Base-by-base conservation (phyloP, 2,888 invertebrate genomes). In the Scrobipalpa atriplicella region DNA sequence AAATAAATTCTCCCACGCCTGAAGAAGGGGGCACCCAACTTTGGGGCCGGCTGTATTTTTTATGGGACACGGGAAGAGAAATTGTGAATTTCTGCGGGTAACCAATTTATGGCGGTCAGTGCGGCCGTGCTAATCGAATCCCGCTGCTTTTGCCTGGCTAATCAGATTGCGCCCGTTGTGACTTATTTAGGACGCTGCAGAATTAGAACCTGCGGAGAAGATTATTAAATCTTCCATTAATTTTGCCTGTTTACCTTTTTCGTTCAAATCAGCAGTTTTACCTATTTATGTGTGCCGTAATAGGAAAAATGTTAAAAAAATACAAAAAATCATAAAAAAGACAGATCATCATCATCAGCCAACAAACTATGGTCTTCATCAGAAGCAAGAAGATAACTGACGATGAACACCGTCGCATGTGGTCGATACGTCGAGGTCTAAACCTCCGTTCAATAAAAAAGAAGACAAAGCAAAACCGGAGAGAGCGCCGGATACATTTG, bases 41-140 rank as follows among this genome's bases (percentile, higher is more conserved):
- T 36, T 18, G 56, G 21, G 56, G 13, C 13, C 21, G 18, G 21
- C 18, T 18, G 29, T n/a, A 38, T 8, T 39, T 19, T 41, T 41
- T 41, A 39, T 61, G 21, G 39, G 19, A 41, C 41, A 8, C 41
- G 5, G 41, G 18, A 38, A 61, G 63, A 56, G 54, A 56, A 64
- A 67, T 67, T 47, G 47, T 47, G 47, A 47, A 75, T 70, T 77
- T 67, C 73, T 71, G 72, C 64, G 72, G 73, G 70, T 72, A 70
- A 66, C 69, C 76, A 71, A 82, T 82, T 83, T 79, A 80, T 79
- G 77, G 75, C 75, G 72, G 73, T 66, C 70, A 66, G 68, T 78
- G 74, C 62, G 71, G 74, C 65, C 69, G 38, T 67, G 75, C 77
- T 83, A 84, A 84, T 83, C 78, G 78, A 84, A 80, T 83, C 75